phyloP scores from a whole-genome alignment of 1,140 invertebrate species.

The Brachionus rotundiformis region DNA sequence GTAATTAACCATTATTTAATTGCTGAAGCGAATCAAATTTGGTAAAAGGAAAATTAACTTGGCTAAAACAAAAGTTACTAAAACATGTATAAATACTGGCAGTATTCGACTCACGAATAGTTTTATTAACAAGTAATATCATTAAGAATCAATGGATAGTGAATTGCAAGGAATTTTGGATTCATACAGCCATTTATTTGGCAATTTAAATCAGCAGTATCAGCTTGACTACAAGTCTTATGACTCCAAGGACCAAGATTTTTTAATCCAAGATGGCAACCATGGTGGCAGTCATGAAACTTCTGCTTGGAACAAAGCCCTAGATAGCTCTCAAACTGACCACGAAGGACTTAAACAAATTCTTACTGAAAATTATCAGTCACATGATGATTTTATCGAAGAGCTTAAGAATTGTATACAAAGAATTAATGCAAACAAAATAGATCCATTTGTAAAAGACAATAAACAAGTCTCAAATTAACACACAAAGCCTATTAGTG shows the following conservation, averaged over 20 bases:
- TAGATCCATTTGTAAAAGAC: not conserved
- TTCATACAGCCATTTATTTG: not conserved
- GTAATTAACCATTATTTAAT: not conserved
- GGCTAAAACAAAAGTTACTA: not conserved
- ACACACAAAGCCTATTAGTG: too few relatives aligned
- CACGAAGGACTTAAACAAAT: not conserved
- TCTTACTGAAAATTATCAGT: not conserved
- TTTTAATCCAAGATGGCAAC: not conserved
- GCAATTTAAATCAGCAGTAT: not conserved
- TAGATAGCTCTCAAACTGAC: too few relatives aligned
- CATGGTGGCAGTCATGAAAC: not conserved
- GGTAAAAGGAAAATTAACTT: not conserved
- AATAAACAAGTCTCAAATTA: not conserved
- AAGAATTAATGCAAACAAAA: not conserved
- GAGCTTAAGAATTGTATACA: not conserved
- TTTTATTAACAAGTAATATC: too few relatives aligned
- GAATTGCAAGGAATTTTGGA: not conserved
- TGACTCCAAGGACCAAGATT: not conserved
- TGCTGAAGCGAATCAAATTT: not conserved
- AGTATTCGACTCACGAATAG: not conserved
- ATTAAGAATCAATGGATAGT: not conserved
- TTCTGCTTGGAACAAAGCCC: not conserved
- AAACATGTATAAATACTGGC: not conserved
- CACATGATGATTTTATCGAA: not conserved
- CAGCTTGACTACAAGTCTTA: not conserved